Base-by-base conservation (phyloP, 35 echinoderm and acorn worm species). In the Eucidaris tribuloides region DNA sequence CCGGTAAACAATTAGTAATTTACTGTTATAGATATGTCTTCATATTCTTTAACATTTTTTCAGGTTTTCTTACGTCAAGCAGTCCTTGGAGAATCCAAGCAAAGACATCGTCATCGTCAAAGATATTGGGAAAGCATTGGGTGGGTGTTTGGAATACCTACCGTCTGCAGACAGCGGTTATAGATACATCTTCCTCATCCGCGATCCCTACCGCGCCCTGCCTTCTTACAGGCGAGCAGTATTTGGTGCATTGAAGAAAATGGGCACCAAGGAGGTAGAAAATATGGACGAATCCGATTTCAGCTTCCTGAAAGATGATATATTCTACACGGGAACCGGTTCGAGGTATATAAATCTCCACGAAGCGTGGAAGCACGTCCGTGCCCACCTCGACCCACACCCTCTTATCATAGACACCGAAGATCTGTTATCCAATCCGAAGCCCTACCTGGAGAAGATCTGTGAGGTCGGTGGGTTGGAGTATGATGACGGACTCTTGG, bases 321-420 rank as follows among this genome's bases (percentile, higher is more conserved):
- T 32, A 34, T 64, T 64, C 61, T 64, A 64, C 19, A n/a, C n/a
- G n/a, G n/a, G n/a, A n/a, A 34, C 28, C 13, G 61, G 61, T 15
- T 7, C 30, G 61, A 34, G 28, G 4, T 64, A 32, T 64, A 7
- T 27, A 4, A 64, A 34, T 15, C 61, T 14, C 13, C 61, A 64
- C 61, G 61, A 29, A 34, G 30, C 37, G 20, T 80, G 54, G 45
- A 28, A 80, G 77, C 48, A 80, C 77, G 4, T 80, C 13, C 25
- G n/a, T 6, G 34, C 24, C 11, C 22, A 55, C 6, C 15, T n/a
- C 25, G 77, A 36, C 18, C 5, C 17, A 1, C 33, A 80, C 45
- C 77, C 77, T 17, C n/a, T 80, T 24, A 39, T 80, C 45, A 80
- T 80, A n/a, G 77, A 80, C 48, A 58, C 77, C 11, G 77, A 80